Conservation (phyloP, 2,888 invertebrate species). For the Ametastegia equiseti region DNA sequence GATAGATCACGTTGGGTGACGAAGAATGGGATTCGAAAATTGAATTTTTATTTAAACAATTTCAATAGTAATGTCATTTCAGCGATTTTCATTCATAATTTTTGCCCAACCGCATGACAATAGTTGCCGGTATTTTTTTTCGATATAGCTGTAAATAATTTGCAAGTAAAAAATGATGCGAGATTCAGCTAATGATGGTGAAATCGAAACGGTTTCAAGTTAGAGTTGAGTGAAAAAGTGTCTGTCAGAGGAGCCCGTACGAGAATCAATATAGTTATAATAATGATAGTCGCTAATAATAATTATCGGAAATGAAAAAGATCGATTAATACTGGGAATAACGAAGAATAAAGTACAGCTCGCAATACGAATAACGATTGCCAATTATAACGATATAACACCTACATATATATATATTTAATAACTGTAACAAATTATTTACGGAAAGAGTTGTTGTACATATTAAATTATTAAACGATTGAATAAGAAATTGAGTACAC, state of each 20-base stretch:
- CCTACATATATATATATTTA: no score
- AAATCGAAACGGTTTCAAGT: background rate
- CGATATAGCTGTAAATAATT: background rate
- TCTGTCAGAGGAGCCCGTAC: background rate
- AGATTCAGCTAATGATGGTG: background rate
- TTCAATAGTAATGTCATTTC: no score
- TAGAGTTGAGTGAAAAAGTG: background rate
- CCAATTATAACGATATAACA: conserved; percentile 30
- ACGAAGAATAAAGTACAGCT: background rate
- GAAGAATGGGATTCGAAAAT: no score
- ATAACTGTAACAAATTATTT: conserved; percentile 4
- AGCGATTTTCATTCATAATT: background rate
- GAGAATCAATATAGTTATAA: background rate
- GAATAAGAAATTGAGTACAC: background rate
- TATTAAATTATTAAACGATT: conserved; percentile 26
- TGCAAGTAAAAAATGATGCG: background rate
- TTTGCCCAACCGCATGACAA: background rate
- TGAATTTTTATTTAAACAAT: no score
- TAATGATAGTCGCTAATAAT: background rate
- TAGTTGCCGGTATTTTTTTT: background rate
- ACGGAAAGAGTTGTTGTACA: conserved; percentile 21
- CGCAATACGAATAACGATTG: conserved; percentile 1
- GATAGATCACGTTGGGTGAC: no score
- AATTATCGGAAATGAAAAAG: background rate
- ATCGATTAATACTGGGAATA: background rate